Percentiles rank a stretch among this genome's conserved stretches.
These are phyloP conservation scores for Pseudochromis fuscus DNA, from an alignment of 2,797 vertebrate species.

Conservation along the genomic window DNA sequence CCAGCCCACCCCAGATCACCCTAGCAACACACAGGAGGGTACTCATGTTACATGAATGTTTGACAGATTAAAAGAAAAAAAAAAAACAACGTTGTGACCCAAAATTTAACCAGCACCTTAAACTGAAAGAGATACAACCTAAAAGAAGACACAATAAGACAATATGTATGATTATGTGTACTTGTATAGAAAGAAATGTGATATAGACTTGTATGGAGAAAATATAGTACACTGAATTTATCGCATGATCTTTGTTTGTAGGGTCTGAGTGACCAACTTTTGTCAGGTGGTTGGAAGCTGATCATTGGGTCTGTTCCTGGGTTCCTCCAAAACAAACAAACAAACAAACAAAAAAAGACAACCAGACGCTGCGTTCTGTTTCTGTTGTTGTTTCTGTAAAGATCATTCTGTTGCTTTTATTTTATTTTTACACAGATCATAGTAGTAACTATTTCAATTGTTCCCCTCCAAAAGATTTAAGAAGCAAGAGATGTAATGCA, in stretches of 20 bases:
- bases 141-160: constrained; percentile 76
- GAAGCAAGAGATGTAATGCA: constrained; percentile 92
- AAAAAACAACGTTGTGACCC: constrained; percentile 64
- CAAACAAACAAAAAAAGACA: background rate
- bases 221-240: constrained; percentile 85
- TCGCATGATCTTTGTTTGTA: constrained; percentile 81
- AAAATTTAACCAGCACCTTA: constrained; percentile 88
- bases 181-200: constrained; percentile 85
- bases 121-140: constrained; percentile 63
- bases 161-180: constrained; percentile 83
- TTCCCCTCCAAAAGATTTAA: constrained; percentile 81
- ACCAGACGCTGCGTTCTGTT: constrained; percentile 61
- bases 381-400: constrained; percentile 67
- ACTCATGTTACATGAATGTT: constrained; percentile 84
- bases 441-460: constrained; percentile 93
- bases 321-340: constrained; percentile 39
- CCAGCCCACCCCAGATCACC: background rate
- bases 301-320: constrained; percentile 62
- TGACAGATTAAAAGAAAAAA: constrained; percentile 59
- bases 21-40: constrained; percentile 68
- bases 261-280: constrained; percentile 60
- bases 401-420: constrained; percentile 69
- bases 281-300: constrained; percentile 59
- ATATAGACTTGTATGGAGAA: constrained; percentile 83
- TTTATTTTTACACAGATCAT: constrained; percentile 90